Base-by-base conservation (phyloP, 2,888 invertebrate species). In the Lithophane socia region DNA sequence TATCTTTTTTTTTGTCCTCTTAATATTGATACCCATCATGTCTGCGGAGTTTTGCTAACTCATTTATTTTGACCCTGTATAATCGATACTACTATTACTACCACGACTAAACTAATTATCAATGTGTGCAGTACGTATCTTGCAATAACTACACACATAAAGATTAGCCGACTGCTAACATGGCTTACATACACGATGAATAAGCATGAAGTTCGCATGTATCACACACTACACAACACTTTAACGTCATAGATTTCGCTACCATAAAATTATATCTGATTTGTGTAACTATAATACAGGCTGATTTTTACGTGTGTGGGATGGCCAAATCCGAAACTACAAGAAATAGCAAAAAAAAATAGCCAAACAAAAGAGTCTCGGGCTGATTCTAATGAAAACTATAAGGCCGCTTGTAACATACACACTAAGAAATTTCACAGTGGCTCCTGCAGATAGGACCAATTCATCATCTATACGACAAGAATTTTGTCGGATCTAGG, bases 181-280 rank as follows among this genome's bases (percentile, higher is more conserved):
- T 16, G 44, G 8, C 54, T 29, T 37, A 42, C 58, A 18, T 42
- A 29, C 61, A 74, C 61, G 63, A 63, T 37, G 29, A 13, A 63
- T 61, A 63, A 10, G 52, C 75, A 63, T 75, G 75, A 74, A 75
- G 29, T 75, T 74, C 44, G 42, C 69, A 63, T 63, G 61, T 44
- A 29, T 52, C n/a, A 24, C n/a, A 13, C 21, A 24, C 29, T 37
- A 42, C 44, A 74, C 52, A 63, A n/a, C 16, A 47, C 18, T 63
- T 37, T 63, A 54, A 13, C 61, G 44, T 63, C 47, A 73, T 75
- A 74, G 18, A 74, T 75, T 75, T 63, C 21, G 47, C 9, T 52
- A 10, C 61, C 44, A 63, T 75, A 47, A 37, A 75, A 29, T 61
- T 1, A 60, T 74, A 52, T 37, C n/a, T 47, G n/a, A 52, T 60